Evolutionary conservation across 2,888 invertebrate genomes (phyloP).

Genomic region (Zonitis immaculata): DNA sequence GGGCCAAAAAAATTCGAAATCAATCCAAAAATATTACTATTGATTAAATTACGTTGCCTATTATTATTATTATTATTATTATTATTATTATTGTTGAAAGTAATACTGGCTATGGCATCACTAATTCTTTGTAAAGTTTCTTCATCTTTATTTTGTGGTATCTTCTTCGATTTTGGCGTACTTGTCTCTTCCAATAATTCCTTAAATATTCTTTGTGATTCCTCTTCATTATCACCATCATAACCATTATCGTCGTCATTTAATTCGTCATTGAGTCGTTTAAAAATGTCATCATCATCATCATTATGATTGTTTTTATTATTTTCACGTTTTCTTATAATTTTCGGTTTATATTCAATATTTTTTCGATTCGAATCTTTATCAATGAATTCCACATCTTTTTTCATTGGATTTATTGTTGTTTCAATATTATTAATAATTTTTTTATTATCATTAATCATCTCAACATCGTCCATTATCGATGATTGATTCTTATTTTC

Average conservation of each 20-base stretch:
- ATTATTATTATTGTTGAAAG: no score
- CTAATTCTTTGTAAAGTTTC: conserved; percentile 37
- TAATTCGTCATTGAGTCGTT: conserved; percentile 37
- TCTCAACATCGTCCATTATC: conserved; percentile 43
- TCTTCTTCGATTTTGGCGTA: conserved; percentile 20
- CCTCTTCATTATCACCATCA: conserved; percentile 33
- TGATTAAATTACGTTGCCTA: conserved; percentile 26
- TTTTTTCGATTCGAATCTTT: conserved; percentile 4
- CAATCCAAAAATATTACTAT: conserved; percentile 40
- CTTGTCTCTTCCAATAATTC: conserved; percentile 40
- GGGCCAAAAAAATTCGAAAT: conserved; percentile 43
- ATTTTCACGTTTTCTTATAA: conserved; percentile 26
- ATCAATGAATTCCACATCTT: conserved; percentile 11
- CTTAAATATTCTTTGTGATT: conserved; percentile 40
- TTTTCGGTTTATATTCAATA: no score
- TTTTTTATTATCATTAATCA: conserved; percentile 28
- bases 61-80: conserved; percentile 32
- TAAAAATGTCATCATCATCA: conserved; percentile 34
- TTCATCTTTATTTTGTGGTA: conserved; percentile 29
- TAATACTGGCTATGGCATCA: conserved; percentile 41
- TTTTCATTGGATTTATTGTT: conserved; percentile 19
- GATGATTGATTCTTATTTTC: conserved; percentile 45
- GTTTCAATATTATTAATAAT: conserved; percentile 12
- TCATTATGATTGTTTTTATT: conserved; percentile 12
- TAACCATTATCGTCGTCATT: conserved; percentile 11